Percentiles rank a stretch among this genome's conserved stretches.
These are phyloP conservation scores for Zophobas morio DNA, from an alignment of 1,140 invertebrate genomes.

Conservation along the genomic window DNA sequence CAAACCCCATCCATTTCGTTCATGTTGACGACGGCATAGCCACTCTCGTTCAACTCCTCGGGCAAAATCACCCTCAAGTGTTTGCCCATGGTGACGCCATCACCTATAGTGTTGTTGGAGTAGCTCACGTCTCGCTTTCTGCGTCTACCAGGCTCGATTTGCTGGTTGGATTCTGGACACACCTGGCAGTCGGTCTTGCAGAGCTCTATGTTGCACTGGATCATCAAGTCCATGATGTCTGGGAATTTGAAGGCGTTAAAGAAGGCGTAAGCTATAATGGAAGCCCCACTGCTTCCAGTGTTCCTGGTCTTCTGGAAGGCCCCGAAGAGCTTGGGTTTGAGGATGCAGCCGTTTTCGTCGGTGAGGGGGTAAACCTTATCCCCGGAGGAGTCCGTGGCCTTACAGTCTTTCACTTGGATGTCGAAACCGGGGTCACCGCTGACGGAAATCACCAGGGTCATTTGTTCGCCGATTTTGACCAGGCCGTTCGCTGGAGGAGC, in stretches of 20 bases:
- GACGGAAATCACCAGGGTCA: slow-evolving; percentile 87
- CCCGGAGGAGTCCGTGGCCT: slow-evolving; percentile 78
- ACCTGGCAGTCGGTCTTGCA: slow-evolving; percentile 86
- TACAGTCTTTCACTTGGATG: slow-evolving; percentile 83
- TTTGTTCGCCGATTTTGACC: slow-evolving; percentile 86
- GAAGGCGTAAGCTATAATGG: slow-evolving; percentile 84
- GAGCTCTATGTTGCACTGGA: slow-evolving; percentile 88
- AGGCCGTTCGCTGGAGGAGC: slow-evolving; percentile 82
- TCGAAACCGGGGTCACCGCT: slow-evolving; percentile 86
- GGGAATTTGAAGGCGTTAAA: slow-evolving; percentile 93
- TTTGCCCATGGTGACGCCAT: slow-evolving; percentile 74
- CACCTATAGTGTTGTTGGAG: slow-evolving; percentile 70
- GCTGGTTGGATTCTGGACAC: slow-evolving; percentile 79
- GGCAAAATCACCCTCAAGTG: slow-evolving; percentile 77
- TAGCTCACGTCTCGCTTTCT: slow-evolving; percentile 70
- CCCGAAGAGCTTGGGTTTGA: slow-evolving; percentile 87
- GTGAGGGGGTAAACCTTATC: slow-evolving; percentile 80
- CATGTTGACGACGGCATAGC: slow-evolving; percentile 59
- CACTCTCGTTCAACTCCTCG: slow-evolving; percentile 71
- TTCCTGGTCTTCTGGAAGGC: slow-evolving; percentile 85
- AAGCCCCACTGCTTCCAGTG: slow-evolving; percentile 79
- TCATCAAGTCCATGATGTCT: slow-evolving; percentile 87
- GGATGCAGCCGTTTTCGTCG: slow-evolving; percentile 83
- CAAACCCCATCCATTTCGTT: slow-evolving; percentile 65
- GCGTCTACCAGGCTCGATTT: slow-evolving; percentile 74